Percentiles rank a stretch among this genome's conserved stretches.
Evolutionary conservation across 92 coral and sea anemone genomes (phyloP).

Genomic region (Desmophyllum pertusum): DNA sequence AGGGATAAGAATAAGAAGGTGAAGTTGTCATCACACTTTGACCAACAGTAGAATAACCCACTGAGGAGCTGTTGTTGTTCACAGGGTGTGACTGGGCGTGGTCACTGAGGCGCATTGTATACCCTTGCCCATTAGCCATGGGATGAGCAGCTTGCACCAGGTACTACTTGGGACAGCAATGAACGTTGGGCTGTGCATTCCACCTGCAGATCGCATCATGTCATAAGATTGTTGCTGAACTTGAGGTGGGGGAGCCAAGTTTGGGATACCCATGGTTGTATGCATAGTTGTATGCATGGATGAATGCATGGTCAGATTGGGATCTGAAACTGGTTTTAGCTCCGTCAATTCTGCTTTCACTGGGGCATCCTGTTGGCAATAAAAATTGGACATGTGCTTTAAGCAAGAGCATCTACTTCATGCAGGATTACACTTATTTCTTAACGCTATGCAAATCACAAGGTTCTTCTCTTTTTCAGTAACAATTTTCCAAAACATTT

Average conservation of each 20-base stretch:
- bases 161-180: slow-evolving; percentile 83
- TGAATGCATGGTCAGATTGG: slow-evolving; percentile 74
- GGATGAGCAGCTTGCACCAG: slow-evolving; percentile 63
- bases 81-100: slow-evolving; percentile 28
- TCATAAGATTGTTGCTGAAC: slow-evolving; percentile 61
- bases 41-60: slow-evolving; percentile 36
- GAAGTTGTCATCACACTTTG: slow-evolving; percentile 36
- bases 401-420: not conserved
- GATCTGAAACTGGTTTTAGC: slow-evolving; percentile 88
- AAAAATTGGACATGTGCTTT: not conserved
- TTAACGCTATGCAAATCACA: too few relatives aligned
- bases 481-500: too few relatives aligned
- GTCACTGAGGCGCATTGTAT: slow-evolving; percentile 47
- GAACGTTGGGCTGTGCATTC: slow-evolving; percentile 78
- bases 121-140: slow-evolving; percentile 40
- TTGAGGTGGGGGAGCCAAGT: slow-evolving; percentile 74
- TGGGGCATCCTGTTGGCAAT: slow-evolving; percentile 30
- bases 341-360: slow-evolving; percentile 96
- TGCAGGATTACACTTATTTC: too few relatives aligned
- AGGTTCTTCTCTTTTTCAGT: too few relatives aligned
- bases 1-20: slow-evolving; percentile 45
- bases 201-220: slow-evolving; percentile 69
- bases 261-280: slow-evolving; percentile 74
- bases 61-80: slow-evolving; percentile 7
- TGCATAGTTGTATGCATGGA: slow-evolving; percentile 80